These are phyloP conservation scores for Abrostola tripartita DNA, from an alignment of 2,888 invertebrate species.

Conservation along the genomic window DNA sequence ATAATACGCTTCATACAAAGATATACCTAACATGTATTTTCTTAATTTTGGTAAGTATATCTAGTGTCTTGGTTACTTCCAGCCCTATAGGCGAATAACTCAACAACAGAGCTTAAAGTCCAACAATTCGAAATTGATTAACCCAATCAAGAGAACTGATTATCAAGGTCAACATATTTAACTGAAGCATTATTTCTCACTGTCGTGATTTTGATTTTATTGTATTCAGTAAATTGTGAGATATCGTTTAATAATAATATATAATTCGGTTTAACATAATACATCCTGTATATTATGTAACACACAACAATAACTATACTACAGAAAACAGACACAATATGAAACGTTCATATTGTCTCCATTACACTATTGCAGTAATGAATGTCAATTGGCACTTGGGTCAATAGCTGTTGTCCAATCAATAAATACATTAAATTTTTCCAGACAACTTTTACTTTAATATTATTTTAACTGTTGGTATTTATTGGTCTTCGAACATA, in stretches of 20 bases:
- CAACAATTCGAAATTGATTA: not conserved
- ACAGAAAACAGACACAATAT: constrained; percentile 13
- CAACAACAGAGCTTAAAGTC: not conserved
- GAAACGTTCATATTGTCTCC: constrained; percentile 10
- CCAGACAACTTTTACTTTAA: constrained; percentile 13
- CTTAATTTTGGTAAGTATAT: not conserved
- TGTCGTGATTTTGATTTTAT: not conserved
- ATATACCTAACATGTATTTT: too few relatives aligned
- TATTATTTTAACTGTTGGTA: too few relatives aligned
- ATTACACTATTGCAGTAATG: constrained; percentile 14
- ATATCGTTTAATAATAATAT: not conserved
- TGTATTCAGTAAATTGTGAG: not conserved
- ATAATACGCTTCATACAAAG: too few relatives aligned
- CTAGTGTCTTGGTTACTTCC: not conserved
- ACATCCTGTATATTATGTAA: constrained; percentile 21
- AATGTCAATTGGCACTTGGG: constrained; percentile 25
- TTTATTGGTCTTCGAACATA: too few relatives aligned
- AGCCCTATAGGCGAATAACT: not conserved
- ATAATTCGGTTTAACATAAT: constrained; percentile 9
- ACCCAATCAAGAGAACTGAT: not conserved
- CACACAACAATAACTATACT: constrained; percentile 1
- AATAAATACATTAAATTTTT: constrained; percentile 9
- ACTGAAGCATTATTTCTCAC: not conserved
- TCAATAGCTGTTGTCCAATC: constrained; percentile 4
- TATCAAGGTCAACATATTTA: not conserved